These are phyloP conservation scores for Apoda limacodes DNA, from an alignment of 2,888 invertebrate species.

Conservation along the genomic window DNA sequence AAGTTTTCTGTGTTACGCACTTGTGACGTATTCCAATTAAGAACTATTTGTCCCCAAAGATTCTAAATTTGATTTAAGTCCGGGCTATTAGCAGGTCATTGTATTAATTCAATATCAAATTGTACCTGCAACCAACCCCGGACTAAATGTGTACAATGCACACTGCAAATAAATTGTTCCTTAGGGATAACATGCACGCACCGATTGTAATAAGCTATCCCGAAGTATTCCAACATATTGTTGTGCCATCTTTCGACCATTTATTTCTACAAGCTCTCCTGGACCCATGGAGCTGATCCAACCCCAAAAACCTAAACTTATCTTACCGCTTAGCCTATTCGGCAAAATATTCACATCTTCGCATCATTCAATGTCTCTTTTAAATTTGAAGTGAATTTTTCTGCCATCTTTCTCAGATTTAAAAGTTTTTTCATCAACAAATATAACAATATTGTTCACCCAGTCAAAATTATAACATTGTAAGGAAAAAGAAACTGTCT, in stretches of 20 bases:
- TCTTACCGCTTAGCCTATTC: conserved; percentile 17
- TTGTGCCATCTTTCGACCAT: conserved; percentile 13
- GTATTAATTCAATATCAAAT: conserved; percentile 3
- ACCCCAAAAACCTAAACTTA: conserved; percentile 21
- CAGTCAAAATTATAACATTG: conserved; percentile 12
- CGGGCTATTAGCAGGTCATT: conserved; percentile 12
- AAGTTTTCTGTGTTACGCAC: too few species aligned
- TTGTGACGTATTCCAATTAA: conserved; percentile 11
- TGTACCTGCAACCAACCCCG: conserved; percentile 3
- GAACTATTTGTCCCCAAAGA: conserved; percentile 19
- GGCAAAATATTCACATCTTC: conserved; percentile 10
- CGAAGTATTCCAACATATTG: conserved; percentile 8
- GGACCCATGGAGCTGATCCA: conserved; percentile 22
- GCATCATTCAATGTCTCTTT: conserved; percentile 9
- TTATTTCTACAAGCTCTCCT: conserved; percentile 19
- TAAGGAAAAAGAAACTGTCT: too few species aligned
- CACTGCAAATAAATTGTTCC: conserved; percentile 8
- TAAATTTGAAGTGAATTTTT: conserved; percentile 4
- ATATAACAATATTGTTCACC: conserved; percentile 10
- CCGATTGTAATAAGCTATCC: conserved; percentile 7
- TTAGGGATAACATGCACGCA: conserved; percentile 7
- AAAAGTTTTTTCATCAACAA: too few species aligned
- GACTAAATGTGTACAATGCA: conserved; percentile 9
- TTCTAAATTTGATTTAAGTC: conserved; percentile 21
- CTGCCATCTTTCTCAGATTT: conserved; percentile 7